Evolutionary conservation across 1,140 invertebrate species (phyloP).

Genomic region (Cyclargus thomasi): DNA sequence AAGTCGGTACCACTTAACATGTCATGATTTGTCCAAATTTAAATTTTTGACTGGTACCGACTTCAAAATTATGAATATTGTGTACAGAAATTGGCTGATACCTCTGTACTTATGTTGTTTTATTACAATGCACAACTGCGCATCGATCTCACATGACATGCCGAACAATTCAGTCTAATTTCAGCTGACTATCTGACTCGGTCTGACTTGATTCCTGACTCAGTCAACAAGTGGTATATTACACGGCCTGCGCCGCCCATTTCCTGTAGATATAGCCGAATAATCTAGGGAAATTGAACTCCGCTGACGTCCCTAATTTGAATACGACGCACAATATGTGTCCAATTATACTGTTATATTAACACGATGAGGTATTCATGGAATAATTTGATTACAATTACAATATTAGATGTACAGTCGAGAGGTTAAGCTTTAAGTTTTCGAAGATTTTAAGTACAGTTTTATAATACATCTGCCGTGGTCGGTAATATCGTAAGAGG

Average conservation of each 20-base stretch:
- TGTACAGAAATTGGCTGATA: no score
- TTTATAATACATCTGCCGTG: no score
- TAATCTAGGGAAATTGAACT: constrained; percentile 37
- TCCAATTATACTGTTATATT: constrained; percentile 5
- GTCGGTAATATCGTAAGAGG: no score
- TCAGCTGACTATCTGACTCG: background rate
- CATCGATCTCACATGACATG: no score
- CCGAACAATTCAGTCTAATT: background rate
- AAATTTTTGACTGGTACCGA: no score
- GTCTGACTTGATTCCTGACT: background rate
- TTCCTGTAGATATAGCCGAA: constrained; percentile 30
- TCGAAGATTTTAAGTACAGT: background rate
- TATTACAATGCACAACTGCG: no score
- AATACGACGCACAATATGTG: constrained; percentile 33
- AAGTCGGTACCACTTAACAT: no score
- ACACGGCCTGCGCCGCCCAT: constrained; percentile 13
- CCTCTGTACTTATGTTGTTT: no score
- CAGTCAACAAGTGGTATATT: background rate
- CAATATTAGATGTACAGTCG: background rate
- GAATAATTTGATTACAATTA: constrained; percentile 4
- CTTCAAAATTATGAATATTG: no score
- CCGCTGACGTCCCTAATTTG: constrained; percentile 41
- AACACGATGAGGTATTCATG: constrained; percentile 3
- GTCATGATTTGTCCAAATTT: no score
- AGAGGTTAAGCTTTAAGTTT: background rate